Evolutionary conservation across 2,888 invertebrate genomes (phyloP), one percentile per base, ranked within the genome.

Genomic region (Acanthosepion esculentum): DNA sequence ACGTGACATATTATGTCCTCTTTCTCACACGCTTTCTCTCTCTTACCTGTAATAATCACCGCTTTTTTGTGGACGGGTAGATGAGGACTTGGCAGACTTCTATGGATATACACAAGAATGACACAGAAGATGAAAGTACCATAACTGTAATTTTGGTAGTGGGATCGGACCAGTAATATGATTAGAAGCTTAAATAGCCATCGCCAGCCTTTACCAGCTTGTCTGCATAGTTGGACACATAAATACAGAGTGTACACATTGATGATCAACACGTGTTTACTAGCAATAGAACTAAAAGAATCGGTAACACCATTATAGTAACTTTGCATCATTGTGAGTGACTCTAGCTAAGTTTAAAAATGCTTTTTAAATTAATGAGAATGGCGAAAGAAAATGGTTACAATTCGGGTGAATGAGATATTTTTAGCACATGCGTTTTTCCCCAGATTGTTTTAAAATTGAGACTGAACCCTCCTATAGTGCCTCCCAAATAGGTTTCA

Each of bases 41-140:
- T 78, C 78, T 78, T 78, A 78, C 78, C 78, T 78, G 78, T 78
- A 78, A 78, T 78, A n/a, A 78, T 78, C n/a, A 78, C 78, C 15
- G 78, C 78, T n/a, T n/a, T 78, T n/a, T 78, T 78, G n/a, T 15
- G n/a, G 78, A 78, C n/a, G n/a, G 78, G n/a, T n/a, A 78, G 78
- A 78, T 78, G n/a, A 78, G 78, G 78, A n/a, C n/a, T 78, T 78
- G 78, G 78, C 3, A 78, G n/a, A 78, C n/a, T 33, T 15, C 78
- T n/a, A 78, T 78, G 78, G 78, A 78, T 12, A n/a, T 78, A n/a
- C 15, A 78, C 3, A 5, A 78, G n/a, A 12, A 78, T 33, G 78
- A n/a, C n/a, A n/a, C 6, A 78, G 78, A 78, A 78, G 15, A 78
- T 15, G 78, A 23, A 78, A 78, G 78, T 78, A 10, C 78, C 78